Evolutionary conservation across 2,888 invertebrate species (phyloP), one percentile per base, ranked within the genome.

Genomic region (Mycalesis mineus): DNA sequence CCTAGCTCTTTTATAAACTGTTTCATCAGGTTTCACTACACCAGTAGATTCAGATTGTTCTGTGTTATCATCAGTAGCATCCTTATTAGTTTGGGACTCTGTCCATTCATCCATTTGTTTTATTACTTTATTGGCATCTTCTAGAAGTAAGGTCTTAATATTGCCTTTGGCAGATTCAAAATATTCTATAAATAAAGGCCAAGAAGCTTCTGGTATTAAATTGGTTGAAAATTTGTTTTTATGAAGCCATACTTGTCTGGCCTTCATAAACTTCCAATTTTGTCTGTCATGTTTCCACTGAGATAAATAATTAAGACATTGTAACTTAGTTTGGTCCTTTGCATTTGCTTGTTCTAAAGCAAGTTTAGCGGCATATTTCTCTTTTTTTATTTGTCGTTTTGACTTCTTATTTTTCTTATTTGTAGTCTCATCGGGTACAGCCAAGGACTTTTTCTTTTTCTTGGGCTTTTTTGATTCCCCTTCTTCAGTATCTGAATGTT

Each of bases 261-360:
- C 79, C 78, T 96, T 96, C 79, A 94, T 94, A 74, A 96, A 96
- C 77, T 95, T 96, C 96, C 96, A 96, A 68, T 94, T 91, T 44
- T 80, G 81, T 64, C 82, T 91, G 60, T 92, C 90, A 72, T 94
- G 89, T 76, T 95, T 94, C 95, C 96, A 96, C 70, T 93, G 91
- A 1, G 92, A 92, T 51, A 95, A 75, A 73, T 95, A 95, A 70
- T 88, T 92, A 14, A 93, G 81, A 59, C 93, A 93, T 60, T 92
- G 92, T 44, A 91, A 80, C 67, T 92, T 92, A 9, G 92, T 86
- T 55, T 91, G 91, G 54, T 91, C 83, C 68, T 91, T 91, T 9
- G 82, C 77, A 45, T 88, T 89, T 49, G 88, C 80, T 68, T 90
- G 91, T 47, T 91, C 91, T 49, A 90, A 88, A 42, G 91, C 90